Conservation (phyloP, 2,888 invertebrate genomes). For the Biston stratarius region DNA sequence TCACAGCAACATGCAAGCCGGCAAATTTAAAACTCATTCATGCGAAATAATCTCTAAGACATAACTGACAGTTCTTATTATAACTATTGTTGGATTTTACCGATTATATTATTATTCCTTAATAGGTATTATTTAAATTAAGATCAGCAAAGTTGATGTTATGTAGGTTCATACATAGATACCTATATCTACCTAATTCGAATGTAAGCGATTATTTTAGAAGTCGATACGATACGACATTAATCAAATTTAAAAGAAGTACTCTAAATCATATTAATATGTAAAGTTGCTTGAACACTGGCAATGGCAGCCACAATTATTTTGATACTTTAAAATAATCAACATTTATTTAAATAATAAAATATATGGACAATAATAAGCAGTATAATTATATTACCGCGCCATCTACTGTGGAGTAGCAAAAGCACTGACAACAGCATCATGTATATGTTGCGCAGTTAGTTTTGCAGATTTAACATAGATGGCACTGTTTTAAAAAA, state of each 20-base stretch:
- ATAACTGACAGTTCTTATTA: constrained; percentile 57
- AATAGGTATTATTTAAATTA: neutral
- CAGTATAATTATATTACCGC: neutral
- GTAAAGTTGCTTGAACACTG: too few species aligned
- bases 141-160: neutral
- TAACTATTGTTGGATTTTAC: constrained; percentile 44
- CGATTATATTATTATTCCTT: neutral
- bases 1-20: constrained; percentile 34
- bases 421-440: neutral
- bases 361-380: too few species aligned
- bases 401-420: constrained; percentile 13
- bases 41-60: constrained; percentile 57
- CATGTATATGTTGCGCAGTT: neutral
- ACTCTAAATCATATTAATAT: too few species aligned
- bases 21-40: constrained; percentile 40
- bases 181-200: too few species aligned
- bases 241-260: too few species aligned
- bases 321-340: too few species aligned
- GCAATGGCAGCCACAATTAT: too few species aligned
- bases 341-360: too few species aligned
- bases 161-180: neutral
- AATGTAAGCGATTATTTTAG: too few species aligned
- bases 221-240: too few species aligned
- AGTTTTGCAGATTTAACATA: neutral
- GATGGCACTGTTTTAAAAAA: neutral